A percentile compares a stretch with the other conserved stretches of the same genome.
Evolutionary conservation across 2,113 vertebrate genomes (phyloP).

Genomic region (Dolichotis patagonum): DNA sequence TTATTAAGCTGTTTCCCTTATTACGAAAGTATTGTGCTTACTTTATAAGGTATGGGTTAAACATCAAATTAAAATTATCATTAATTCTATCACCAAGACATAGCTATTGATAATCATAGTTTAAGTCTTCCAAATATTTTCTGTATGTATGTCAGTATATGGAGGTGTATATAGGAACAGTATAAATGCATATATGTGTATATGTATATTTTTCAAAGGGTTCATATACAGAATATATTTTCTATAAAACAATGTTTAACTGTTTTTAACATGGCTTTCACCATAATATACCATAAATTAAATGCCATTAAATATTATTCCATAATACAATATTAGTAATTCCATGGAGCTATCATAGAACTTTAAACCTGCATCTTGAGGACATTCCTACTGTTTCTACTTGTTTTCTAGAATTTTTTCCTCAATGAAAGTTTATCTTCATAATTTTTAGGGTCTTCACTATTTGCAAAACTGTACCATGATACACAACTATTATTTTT

Average conservation of each 20-base stretch:
- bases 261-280: slow-evolving; percentile 10
- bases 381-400: background rate
- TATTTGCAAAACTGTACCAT: background rate
- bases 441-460: background rate
- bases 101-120: background rate
- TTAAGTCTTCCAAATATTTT: background rate
- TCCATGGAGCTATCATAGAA: background rate
- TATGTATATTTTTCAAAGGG: background rate
- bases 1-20: background rate
- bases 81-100: background rate
- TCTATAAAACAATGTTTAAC: background rate
- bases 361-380: slow-evolving; percentile 13
- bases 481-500: background rate
- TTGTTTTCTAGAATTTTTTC: slow-evolving; percentile 16
- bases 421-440: background rate
- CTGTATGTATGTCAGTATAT: background rate
- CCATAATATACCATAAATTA: background rate
- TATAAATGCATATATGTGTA: background rate
- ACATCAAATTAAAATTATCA: background rate
- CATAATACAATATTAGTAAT: slow-evolving; percentile 22
- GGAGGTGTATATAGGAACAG: background rate
- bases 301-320: slow-evolving; percentile 36
- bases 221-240: background rate
- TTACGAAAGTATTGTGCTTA: background rate
- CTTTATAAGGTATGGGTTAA: slow-evolving; percentile 5